phyloP scores from a whole-genome alignment of 1,140 invertebrate species.

The Lordiphosa mommai region DNA sequence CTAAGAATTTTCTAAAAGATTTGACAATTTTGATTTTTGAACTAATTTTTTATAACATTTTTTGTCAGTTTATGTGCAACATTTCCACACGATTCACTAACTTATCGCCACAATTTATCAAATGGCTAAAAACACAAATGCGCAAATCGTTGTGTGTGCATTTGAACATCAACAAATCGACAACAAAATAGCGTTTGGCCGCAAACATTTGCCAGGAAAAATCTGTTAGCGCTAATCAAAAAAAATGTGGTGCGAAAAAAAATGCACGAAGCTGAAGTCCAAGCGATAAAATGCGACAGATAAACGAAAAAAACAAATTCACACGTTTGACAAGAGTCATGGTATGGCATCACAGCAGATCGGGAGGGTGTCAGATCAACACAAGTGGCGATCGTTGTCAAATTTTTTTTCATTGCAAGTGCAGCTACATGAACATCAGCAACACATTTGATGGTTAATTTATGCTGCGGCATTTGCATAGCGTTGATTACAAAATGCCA shows the following conservation, averaged over 20 bases:
- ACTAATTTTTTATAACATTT: no score
- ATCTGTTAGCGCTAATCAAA: conserved; percentile 43
- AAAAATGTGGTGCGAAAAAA: conserved; percentile 50
- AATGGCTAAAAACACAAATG: no score
- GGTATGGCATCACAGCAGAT: conserved; percentile 3
- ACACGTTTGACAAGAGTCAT: conserved; percentile 10
- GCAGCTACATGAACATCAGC: conserved; percentile 25
- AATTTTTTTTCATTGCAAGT: conserved; percentile 14
- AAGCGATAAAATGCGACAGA: conserved; percentile 35
- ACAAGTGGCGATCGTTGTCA: conserved; percentile 49
- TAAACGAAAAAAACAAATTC: conserved; percentile 32
- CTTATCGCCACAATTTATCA: conserved; percentile 5
- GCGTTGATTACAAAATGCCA: conserved; percentile 75
- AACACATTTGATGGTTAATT: conserved; percentile 59
- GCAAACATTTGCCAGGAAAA: conserved; percentile 56
- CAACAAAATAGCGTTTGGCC: conserved; percentile 28
- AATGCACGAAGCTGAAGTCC: background rate
- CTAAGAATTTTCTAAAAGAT: no score
- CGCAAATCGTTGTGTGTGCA: background rate
- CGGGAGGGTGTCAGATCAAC: conserved; percentile 64
- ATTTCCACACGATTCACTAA: no score
- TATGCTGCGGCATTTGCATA: conserved; percentile 72
- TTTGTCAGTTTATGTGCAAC: no score
- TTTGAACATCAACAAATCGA: conserved; percentile 11
- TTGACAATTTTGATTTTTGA: no score